These are phyloP conservation scores for Chanos chanos DNA, from an alignment of 2,797 vertebrate species.

Conservation along the genomic window DNA sequence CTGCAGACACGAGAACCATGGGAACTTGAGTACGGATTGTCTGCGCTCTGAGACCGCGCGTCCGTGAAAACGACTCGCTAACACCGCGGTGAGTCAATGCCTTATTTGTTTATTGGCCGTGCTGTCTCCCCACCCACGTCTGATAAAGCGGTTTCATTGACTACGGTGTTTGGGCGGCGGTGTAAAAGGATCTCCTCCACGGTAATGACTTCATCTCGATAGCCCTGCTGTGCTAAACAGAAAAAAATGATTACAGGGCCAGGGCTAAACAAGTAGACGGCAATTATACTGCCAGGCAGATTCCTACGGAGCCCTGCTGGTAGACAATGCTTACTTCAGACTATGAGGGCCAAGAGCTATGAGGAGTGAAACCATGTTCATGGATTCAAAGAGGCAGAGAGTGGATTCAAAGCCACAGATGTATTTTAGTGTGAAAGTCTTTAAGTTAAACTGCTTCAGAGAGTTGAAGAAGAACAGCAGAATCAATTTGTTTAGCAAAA, in stretches of 20 bases:
- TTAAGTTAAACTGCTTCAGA: too few relatives aligned
- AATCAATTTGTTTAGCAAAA: too few relatives aligned
- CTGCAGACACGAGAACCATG: not conserved
- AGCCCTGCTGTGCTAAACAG: constrained; percentile 34
- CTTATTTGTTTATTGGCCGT: constrained; percentile 9
- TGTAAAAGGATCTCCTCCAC: constrained; percentile 43
- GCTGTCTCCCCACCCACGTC: not conserved
- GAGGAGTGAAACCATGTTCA: not conserved
- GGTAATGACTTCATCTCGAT: constrained; percentile 34
- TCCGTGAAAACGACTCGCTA: too few relatives aligned
- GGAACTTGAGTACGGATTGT: not conserved
- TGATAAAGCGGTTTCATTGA: constrained; percentile 27
- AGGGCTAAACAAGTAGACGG: constrained; percentile 29
- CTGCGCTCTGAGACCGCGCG: too few relatives aligned
- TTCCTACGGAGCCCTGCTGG: constrained; percentile 9
- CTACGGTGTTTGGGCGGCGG: constrained; percentile 39
- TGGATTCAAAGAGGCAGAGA: too few relatives aligned
- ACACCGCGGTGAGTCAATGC: too few relatives aligned
- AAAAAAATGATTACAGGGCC: constrained; percentile 47
- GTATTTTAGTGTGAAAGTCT: too few relatives aligned
- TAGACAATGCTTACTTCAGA: constrained; percentile 29
- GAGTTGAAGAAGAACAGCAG: too few relatives aligned
- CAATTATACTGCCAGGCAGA: constrained; percentile 36
- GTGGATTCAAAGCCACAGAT: too few relatives aligned
- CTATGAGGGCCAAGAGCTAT: constrained; percentile 18